Percentiles rank a stretch among this genome's conserved stretches.
These are phyloP conservation scores for Chauna torquata DNA, from an alignment of 2,113 vertebrate genomes.

Conservation along the genomic window DNA sequence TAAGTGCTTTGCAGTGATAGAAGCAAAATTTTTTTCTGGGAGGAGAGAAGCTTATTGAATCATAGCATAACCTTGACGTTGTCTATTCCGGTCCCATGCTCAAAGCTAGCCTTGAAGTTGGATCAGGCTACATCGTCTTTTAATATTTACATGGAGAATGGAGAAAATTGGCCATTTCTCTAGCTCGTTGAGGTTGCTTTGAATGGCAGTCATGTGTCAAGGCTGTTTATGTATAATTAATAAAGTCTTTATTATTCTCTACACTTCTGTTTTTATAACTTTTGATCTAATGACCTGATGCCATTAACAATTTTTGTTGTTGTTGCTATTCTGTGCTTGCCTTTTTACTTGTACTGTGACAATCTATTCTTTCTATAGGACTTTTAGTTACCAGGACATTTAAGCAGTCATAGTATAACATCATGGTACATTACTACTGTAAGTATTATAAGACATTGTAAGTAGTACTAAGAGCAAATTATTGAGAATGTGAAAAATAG, in stretches of 20 bases:
- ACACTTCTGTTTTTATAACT: neutral
- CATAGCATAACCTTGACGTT: neutral
- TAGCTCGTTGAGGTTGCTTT: neutral
- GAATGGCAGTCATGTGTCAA: neutral
- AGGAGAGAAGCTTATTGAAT: neutral
- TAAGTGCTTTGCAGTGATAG: neutral
- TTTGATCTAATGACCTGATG: neutral
- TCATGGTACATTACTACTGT: no score
- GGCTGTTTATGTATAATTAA: neutral
- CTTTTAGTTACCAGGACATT: neutral
- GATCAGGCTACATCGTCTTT: no score
- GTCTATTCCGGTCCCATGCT: neutral
- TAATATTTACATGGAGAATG: no score
- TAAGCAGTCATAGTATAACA: neutral
- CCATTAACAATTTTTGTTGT: no score
- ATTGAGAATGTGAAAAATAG: neutral
- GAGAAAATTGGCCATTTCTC: neutral
- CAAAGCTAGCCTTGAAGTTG: neutral
- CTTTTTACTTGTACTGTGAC: neutral
- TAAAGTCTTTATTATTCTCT: neutral
- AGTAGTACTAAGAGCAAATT: neutral
- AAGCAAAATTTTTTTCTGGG: neutral
- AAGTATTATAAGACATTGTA: no score
- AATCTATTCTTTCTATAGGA: neutral
- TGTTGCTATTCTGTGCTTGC: neutral